Evolutionary conservation across 2,113 vertebrate genomes (phyloP).

Genomic region (Ciconia stormi): DNA sequence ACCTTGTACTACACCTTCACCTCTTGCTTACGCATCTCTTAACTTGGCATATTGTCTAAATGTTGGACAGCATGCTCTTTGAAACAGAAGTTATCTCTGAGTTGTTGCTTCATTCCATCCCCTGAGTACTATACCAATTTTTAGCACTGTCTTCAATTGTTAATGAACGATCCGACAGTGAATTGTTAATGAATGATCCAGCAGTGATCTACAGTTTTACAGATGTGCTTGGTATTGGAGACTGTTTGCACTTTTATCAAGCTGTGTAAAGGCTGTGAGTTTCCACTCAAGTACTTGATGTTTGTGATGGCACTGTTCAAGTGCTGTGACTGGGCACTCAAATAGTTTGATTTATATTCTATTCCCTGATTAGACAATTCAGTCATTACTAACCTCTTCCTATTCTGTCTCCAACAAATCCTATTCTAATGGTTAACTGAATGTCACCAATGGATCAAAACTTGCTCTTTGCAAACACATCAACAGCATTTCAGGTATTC

Average conservation of each 20-base stretch:
- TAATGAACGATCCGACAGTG: not conserved
- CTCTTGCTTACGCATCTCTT: not conserved
- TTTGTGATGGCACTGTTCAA: not conserved
- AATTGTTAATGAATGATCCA: not conserved
- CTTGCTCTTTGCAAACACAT: not conserved
- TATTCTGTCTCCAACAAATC: not conserved
- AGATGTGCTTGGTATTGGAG: not conserved
- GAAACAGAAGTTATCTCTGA: not conserved
- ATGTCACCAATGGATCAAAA: not conserved
- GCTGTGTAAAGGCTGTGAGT: not conserved
- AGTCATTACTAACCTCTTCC: not conserved
- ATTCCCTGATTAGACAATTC: not conserved
- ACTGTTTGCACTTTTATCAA: not conserved
- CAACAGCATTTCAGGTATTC: not conserved
- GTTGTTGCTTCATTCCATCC: not conserved
- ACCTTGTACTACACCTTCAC: not conserved
- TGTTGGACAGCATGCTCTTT: not conserved
- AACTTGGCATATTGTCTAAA: not conserved
- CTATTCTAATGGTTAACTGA: not conserved
- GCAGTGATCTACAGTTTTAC: not conserved
- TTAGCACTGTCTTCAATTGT: not conserved
- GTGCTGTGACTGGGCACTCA: not conserved
- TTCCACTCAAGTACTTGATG: not conserved
- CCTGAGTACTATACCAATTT: not conserved
- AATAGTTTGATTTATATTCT: not conserved